These are phyloP conservation scores for Heterohyrax brucei DNA, from an alignment of 2,797 vertebrate genomes.

Conservation along the genomic window DNA sequence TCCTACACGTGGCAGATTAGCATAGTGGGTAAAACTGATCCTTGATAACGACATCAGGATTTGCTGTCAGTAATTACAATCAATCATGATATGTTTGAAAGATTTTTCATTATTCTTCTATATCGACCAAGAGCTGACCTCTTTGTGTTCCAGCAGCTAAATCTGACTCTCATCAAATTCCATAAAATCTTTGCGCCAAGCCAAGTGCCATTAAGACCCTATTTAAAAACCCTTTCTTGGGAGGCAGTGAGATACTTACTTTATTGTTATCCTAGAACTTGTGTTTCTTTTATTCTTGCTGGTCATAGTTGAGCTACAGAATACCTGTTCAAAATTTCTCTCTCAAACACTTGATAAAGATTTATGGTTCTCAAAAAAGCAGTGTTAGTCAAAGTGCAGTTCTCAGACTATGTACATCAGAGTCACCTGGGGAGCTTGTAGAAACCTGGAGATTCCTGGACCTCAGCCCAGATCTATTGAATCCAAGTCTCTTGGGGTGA, in stretches of 20 bases:
- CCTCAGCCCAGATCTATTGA: neutral
- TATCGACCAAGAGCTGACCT: conserved; percentile 27
- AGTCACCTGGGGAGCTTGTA: neutral
- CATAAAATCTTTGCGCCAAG: neutral
- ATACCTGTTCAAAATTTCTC: neutral
- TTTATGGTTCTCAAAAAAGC: conserved; percentile 16
- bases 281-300: neutral
- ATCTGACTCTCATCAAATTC: conserved; percentile 46
- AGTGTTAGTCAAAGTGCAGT: neutral
- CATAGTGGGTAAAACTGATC: neutral
- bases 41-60: neutral
- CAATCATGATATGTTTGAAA: conserved; percentile 18
- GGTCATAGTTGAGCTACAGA: neutral
- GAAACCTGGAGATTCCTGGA: neutral
- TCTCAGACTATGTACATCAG: neutral
- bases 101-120: conserved; percentile 41
- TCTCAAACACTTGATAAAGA: neutral
- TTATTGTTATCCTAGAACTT: neutral
- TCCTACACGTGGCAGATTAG: neutral
- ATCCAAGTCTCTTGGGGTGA: conserved; percentile 22
- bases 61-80: conserved; percentile 53
- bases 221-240: conserved; percentile 52
- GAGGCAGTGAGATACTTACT: conserved; percentile 39
- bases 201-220: neutral
- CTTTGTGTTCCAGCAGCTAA: conserved; percentile 1